Base-by-base conservation (phyloP, 2,113 vertebrate species). In the Arvicanthis niloticus region DNA sequence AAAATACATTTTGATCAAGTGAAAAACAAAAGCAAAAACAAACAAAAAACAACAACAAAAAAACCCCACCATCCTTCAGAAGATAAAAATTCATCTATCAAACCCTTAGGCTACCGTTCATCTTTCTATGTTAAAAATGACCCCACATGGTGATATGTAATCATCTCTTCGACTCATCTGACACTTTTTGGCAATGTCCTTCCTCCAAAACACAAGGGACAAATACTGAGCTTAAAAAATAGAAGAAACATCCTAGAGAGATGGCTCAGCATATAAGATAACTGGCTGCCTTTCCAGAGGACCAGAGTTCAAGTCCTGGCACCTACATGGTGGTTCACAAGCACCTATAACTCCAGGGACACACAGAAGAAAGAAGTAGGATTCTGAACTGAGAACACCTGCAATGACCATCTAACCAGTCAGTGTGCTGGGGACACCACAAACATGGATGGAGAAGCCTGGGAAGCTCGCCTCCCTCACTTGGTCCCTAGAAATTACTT, bases 61-160 rank as follows among this genome's bases (percentile, higher is more conserved):
- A 70, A 13, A 62, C 5, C 67, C 34, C 22, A 3, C 19, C 84
- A 51, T 34, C 37, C 42, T 88, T 85, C 65, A 75, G 86, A 68
- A 48, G 90, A 26, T 9, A 58, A 88, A 34, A 77, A 53, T 45
- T 45, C 53, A 93, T 40, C 21, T 88, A 72, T 5, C n/a, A 88
- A 76, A 90, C 56, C 26, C 21, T 58, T 53, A 34, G 45, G 29
- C 9, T 9, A 45, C 9, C 34, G 37, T 51, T 93, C 51, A 34
- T 45, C 92, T 89, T 77, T 48, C 26, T 34, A 22, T 45, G 10
- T 40, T 21, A 58, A 92, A 82, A 95, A 76, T 31, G 29, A 95
- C 0, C 24, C 12, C 77, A 16, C 40, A 34, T 0, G 0, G 26
- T 3, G 1, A 89, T 17, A 40, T 40, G 48, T 15, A 73, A 91